Evolutionary conservation across 2,888 invertebrate genomes (phyloP).

Genomic region (Barypeithes pellucidus): DNA sequence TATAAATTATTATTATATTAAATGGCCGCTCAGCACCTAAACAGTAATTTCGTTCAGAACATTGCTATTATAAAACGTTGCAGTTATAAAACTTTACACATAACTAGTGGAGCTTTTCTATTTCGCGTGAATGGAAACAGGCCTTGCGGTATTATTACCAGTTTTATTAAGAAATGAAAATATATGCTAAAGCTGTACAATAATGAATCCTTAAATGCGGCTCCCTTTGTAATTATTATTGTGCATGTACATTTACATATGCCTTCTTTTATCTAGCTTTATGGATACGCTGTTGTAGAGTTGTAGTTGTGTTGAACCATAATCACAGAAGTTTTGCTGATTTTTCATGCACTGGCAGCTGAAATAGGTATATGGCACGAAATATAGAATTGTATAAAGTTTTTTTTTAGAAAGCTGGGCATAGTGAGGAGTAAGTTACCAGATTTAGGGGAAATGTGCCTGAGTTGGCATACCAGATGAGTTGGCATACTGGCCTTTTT

Average conservation of each 20-base stretch:
- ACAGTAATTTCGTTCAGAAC: constrained; percentile 17
- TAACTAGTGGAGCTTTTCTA: constrained; percentile 54
- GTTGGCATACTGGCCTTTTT: no score
- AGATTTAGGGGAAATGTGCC: no score
- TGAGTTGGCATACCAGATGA: no score
- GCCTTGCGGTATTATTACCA: constrained; percentile 57
- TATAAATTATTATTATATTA: constrained; percentile 33
- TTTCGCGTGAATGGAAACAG: constrained; percentile 60
- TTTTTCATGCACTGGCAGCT: neutral
- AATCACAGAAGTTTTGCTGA: neutral
- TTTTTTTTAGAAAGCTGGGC: neutral
- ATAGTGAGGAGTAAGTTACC: no score
- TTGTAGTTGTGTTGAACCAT: constrained; percentile 13
- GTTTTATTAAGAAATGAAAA: constrained; percentile 58
- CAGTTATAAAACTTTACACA: constrained; percentile 52
- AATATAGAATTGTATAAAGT: neutral
- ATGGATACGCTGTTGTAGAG: constrained; percentile 10
- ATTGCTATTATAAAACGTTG: constrained; percentile 14
- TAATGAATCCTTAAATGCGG: constrained; percentile 46
- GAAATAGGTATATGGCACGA: neutral
- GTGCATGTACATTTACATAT: constrained; percentile 32
- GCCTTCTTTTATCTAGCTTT: constrained; percentile 32
- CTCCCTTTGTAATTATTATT: constrained; percentile 42
- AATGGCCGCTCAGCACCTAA: constrained; percentile 18
- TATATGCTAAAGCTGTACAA: constrained; percentile 38